phyloP scores from a whole-genome alignment of 2,113 vertebrate species.

The Dipodomys spectabilis region DNA sequence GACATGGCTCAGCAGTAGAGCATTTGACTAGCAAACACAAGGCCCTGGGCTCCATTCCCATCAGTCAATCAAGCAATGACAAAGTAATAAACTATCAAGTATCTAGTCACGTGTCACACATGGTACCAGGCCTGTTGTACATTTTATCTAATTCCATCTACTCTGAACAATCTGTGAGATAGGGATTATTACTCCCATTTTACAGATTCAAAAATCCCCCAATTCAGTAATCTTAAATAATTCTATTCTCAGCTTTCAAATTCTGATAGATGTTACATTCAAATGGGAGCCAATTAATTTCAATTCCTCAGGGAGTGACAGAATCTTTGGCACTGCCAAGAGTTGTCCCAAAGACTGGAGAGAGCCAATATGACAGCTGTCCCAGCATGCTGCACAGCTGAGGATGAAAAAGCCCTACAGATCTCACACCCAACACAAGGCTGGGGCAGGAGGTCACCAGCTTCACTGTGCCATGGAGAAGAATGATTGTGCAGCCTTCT shows the following conservation, averaged over 20 bases:
- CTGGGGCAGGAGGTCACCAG: background rate
- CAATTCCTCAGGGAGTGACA: constrained; percentile 51
- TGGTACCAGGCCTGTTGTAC: background rate
- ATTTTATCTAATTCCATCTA: constrained; percentile 25
- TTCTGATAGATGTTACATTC: constrained; percentile 44
- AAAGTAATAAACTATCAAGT: background rate
- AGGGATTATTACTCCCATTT: constrained; percentile 42
- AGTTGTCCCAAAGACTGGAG: background rate
- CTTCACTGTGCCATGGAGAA: background rate
- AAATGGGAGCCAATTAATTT: constrained; percentile 62
- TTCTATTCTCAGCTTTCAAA: constrained; percentile 32
- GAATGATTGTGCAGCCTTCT: constrained; percentile 9
- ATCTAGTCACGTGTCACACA: background rate
- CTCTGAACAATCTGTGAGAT: constrained; percentile 10
- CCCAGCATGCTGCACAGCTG: background rate
- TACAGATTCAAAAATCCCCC: constrained; percentile 19
- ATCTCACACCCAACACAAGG: constrained; percentile 51
- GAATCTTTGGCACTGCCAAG: constrained; percentile 45
- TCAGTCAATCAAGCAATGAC: background rate
- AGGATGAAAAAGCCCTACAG: constrained; percentile 31
- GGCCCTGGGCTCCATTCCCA: background rate
- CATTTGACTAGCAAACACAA: background rate
- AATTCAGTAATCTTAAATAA: constrained; percentile 40
- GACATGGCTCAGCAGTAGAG: too few species aligned
- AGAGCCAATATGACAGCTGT: constrained; percentile 60